Conservation (phyloP, 2,797 vertebrate species). For the Diglossa cyanea region DNA sequence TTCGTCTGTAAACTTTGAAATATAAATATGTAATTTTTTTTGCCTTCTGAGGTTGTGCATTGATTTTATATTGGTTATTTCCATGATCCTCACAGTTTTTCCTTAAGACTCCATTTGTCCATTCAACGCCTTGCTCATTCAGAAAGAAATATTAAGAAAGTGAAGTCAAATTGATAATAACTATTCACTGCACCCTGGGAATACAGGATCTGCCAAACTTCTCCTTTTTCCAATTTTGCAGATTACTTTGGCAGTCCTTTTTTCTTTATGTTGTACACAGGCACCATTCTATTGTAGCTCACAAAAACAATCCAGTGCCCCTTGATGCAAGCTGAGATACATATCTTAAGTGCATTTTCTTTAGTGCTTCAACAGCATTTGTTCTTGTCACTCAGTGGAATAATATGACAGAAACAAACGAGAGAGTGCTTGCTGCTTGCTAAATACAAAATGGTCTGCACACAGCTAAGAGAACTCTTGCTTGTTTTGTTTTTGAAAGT, state of each 20-base stretch:
- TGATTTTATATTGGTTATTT: conserved; percentile 46
- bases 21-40: background rate
- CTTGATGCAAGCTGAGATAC: background rate
- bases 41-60: background rate
- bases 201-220: background rate
- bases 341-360: background rate
- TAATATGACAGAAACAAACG: conserved; percentile 30
- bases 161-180: background rate
- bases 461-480: background rate
- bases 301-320: background rate
- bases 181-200: background rate
- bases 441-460: background rate
- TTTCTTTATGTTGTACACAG: background rate
- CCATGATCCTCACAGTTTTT: conserved; percentile 29
- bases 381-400: conserved; percentile 16
- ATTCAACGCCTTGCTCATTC: background rate
- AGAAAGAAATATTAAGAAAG: background rate
- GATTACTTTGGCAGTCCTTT: background rate
- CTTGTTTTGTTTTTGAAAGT: background rate
- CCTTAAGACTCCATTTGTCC: background rate
- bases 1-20: background rate
- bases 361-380: background rate
- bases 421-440: background rate
- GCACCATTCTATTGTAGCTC: background rate
- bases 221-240: background rate